A percentile compares a stretch with the other conserved stretches of the same genome.
phyloP scores from a whole-genome alignment of 2,113 vertebrate genomes.

The Notechis scutatus region DNA sequence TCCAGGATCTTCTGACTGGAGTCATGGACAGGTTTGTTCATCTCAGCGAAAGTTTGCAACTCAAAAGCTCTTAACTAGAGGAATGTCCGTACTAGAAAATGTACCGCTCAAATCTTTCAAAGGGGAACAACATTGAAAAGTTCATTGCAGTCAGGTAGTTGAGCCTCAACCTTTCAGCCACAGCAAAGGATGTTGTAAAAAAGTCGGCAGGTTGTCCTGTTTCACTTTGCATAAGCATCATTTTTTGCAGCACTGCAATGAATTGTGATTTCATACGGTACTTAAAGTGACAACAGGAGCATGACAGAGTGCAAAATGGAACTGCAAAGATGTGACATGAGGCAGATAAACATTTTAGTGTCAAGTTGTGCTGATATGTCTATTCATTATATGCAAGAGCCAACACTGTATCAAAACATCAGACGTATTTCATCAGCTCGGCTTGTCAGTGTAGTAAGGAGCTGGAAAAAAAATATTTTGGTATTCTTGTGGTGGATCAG shows the following conservation, averaged over 20 bases:
- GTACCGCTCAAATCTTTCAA: background rate
- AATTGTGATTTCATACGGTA: slow-evolving; percentile 53
- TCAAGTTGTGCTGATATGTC: slow-evolving; percentile 47
- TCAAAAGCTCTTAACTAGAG: background rate
- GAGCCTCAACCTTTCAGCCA: background rate
- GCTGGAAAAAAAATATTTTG: slow-evolving; percentile 26
- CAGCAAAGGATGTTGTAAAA: background rate
- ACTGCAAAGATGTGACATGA: slow-evolving; percentile 46
- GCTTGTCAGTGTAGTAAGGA: slow-evolving; percentile 42
- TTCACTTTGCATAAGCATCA: slow-evolving; percentile 41
- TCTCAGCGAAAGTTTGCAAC: background rate
- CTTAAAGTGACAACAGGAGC: slow-evolving; percentile 48
- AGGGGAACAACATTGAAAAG: background rate
- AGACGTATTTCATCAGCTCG: slow-evolving; percentile 51
- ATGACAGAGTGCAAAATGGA: slow-evolving; percentile 53
- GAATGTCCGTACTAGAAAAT: background rate
- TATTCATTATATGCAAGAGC: slow-evolving; percentile 44
- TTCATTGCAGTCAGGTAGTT: background rate
- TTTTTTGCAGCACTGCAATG: slow-evolving; percentile 53
- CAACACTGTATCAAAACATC: slow-evolving; percentile 51
- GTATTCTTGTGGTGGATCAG: slow-evolving; percentile 25
- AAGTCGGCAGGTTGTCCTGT: slow-evolving; percentile 3
- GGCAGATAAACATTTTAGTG: slow-evolving; percentile 49
- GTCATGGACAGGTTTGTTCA: background rate
- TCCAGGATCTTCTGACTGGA: background rate